Evolutionary conservation across 2,113 vertebrate species (phyloP), one percentile per base, ranked within the genome.

Genomic region (Ahaetulla prasina): DNA sequence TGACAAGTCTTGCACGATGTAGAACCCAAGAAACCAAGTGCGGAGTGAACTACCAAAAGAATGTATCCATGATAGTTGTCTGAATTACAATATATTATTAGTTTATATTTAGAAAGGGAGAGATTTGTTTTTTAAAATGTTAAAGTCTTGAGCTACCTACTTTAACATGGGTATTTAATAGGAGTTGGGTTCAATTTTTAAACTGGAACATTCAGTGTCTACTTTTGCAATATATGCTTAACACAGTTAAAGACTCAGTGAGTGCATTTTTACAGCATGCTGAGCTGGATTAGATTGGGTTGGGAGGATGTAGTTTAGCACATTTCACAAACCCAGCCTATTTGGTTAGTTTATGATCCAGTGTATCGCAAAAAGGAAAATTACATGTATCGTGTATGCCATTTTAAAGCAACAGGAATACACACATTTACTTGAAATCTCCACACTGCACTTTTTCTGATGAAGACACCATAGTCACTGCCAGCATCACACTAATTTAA

Each of bases 1-100:
- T 52, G 99, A 99, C 97, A 99, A 99, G 96, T 99, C 99, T 94
- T 99, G 99, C 97, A 99, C 99, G 89, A 99, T 99, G 99, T 99
- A 97, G 98, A 95, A 90, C 88, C 90, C 94, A 91, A 92, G 92
- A 95, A 84, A 94, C 93, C 94, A 89, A 91, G 27, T 88, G 92
- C 92, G 94, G 93, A 91, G 7, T 89, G 63, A 93, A 93, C 94
- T 95, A 94, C 90, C 93, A 94, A 92, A 95, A 27, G 86, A 95
- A 94, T 23, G 93, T 94, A 97, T 96, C 91, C 88, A 92, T 43
- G 91, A 94, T 96, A 94, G 93, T 94, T 95, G 94, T 96, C 95
- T 95, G 49, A 92, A 63, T 92, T 96, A 95, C 1, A 2, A 94
- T 93, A 93, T 91, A 92, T 93, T 88, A 2, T 96, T 96, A 96